Conservation (phyloP, 2,888 invertebrate genomes). For the Drosophila macrospina region DNA sequence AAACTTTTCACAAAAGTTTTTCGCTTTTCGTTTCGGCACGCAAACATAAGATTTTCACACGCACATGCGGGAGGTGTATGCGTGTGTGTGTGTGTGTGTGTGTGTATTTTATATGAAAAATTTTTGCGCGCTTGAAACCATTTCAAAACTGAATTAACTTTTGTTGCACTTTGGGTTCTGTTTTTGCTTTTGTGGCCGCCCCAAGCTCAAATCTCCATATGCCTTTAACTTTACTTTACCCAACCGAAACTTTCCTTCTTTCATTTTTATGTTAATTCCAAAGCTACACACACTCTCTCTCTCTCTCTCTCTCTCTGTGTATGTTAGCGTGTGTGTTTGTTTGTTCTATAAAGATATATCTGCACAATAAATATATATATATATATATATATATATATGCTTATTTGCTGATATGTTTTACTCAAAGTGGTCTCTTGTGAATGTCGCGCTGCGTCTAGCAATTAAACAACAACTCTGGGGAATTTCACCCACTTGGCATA, state of each 20-base stretch:
- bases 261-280: slow-evolving; percentile 41
- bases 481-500: neutral
- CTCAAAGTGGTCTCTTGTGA: slow-evolving; percentile 23
- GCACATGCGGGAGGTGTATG: neutral
- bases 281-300: neutral
- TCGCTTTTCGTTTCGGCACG: slow-evolving; percentile 48
- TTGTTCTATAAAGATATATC: neutral
- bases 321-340: slow-evolving; percentile 1
- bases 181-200: slow-evolving; percentile 36
- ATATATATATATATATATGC: neutral
- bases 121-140: slow-evolving; percentile 63
- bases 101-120: slow-evolving; percentile 33
- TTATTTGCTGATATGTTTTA: neutral
- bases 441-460: slow-evolving; percentile 22
- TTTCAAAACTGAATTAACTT: slow-evolving; percentile 74
- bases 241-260: slow-evolving; percentile 15
- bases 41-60: slow-evolving; percentile 60
- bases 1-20: slow-evolving; percentile 62
- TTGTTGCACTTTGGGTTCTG: slow-evolving; percentile 67
- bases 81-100: slow-evolving; percentile 5
- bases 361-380: neutral
- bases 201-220: slow-evolving; percentile 37
- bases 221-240: slow-evolving; percentile 20
- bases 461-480: slow-evolving; percentile 30
- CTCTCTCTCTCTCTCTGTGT: slow-evolving; percentile 10